Evolutionary conservation across 2,113 vertebrate species (phyloP), one percentile per base, ranked within the genome.

Genomic region (Gavia stellata): DNA sequence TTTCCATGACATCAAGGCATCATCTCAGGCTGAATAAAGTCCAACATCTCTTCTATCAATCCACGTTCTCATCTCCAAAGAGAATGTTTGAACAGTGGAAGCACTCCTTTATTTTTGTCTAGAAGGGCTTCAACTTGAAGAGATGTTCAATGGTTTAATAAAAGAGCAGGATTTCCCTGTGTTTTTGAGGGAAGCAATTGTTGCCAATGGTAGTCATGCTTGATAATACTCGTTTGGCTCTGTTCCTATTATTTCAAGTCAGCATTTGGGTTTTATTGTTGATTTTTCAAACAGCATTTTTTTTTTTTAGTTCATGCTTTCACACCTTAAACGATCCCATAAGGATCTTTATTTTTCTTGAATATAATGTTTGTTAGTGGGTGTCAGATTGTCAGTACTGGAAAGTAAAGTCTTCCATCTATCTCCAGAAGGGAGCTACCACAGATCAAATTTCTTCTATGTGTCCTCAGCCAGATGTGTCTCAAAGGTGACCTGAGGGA

Each of bases 211-310:
- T 50, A 47, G 56, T 29, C 28, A n/a, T 28, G 59, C 77, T 74
- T 68, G n/a, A 40, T 78, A 92, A 59, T 79, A 71, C 65, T 81
- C 91, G 38, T 40, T 93, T 88, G 83, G 77, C 72, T 75, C 44
- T 68, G 65, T 72, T 94, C 53, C 88, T 92, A 72, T 72, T 58
- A 94, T 53, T 86, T 89, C 58, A 65, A 75, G 88, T 49, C 44
- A 78, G 77, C 28, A 38, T 87, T 92, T 86, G 47, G 56, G 74
- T 93, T 93, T 96, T 94, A 65, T 38, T 72, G 44, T 91, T 92
- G 53, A 61, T 49, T 88, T 95, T 94, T 86, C 49, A 52, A 52
- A 56, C 28, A 34, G 38, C 21, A 8, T 33, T 61, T 33, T 50
- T 71, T 42, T 66, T 67, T 79, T 55, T 73, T 6, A 73, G 40